Conservation (phyloP, 2,797 vertebrate species). For the Enteromius viviparus region DNA sequence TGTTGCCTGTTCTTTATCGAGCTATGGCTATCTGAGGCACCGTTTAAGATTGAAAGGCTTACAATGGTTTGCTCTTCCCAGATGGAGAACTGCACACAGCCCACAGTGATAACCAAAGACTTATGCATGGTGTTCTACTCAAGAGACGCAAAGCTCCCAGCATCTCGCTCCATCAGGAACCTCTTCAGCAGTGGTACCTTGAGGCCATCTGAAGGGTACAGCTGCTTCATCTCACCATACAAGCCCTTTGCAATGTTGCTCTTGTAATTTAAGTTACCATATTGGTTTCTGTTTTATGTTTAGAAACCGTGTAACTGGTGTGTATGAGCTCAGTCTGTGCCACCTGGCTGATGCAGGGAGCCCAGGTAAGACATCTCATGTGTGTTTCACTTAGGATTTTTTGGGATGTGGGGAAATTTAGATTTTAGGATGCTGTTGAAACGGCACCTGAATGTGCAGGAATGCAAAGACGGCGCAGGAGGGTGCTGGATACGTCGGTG, state of each 20-base stretch:
- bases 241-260: background rate
- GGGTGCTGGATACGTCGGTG: slow-evolving; percentile 87
- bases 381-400: background rate
- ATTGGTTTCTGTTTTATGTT: background rate
- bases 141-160: slow-evolving; percentile 91
- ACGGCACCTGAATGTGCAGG: slow-evolving; percentile 68
- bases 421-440: background rate
- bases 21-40: background rate
- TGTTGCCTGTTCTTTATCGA: slow-evolving; percentile 8
- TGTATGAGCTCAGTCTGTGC: slow-evolving; percentile 88
- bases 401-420: background rate
- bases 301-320: slow-evolving; percentile 91
- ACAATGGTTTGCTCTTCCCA: slow-evolving; percentile 62
- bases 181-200: slow-evolving; percentile 92
- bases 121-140: slow-evolving; percentile 99
- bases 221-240: background rate
- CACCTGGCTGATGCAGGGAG: slow-evolving; percentile 84
- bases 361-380: slow-evolving; percentile 77
- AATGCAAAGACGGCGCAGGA: slow-evolving; percentile 86
- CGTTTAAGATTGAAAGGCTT: slow-evolving; percentile 10
- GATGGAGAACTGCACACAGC: slow-evolving; percentile 97
- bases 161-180: slow-evolving; percentile 92
- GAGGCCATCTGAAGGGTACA: slow-evolving; percentile 89
- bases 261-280: background rate
- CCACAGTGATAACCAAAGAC: slow-evolving; percentile 95